A percentile compares a stretch with the other conserved stretches of the same genome.
Conservation (phyloP, 2,797 vertebrate species). For the Galaxias olidus region DNA sequence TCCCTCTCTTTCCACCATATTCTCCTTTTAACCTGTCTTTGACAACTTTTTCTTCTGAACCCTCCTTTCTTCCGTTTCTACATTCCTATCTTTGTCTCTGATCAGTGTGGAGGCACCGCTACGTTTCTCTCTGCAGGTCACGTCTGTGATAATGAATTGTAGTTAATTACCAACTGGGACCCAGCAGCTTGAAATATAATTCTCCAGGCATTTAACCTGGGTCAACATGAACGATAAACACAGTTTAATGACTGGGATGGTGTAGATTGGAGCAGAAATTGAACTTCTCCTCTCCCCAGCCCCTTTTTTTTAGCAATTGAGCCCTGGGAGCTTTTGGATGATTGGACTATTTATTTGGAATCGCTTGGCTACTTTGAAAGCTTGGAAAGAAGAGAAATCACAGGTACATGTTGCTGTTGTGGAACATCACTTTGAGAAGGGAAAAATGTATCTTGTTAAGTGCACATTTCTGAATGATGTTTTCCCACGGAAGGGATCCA, state of each 20-base stretch:
- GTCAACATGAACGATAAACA: conserved; percentile 74
- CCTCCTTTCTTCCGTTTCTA: conserved; percentile 30
- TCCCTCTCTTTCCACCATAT: neutral
- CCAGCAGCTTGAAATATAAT: conserved; percentile 70
- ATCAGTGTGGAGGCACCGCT: conserved; percentile 45
- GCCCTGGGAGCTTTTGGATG: conserved; percentile 29
- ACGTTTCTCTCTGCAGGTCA: conserved; percentile 56
- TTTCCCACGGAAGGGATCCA: too few relatives aligned
- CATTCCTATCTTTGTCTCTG: conserved; percentile 1
- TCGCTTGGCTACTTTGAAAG: neutral
- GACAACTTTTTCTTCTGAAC: conserved; percentile 8
- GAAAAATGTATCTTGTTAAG: too few relatives aligned
- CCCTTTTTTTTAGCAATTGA: conserved; percentile 2
- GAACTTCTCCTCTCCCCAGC: conserved; percentile 46
- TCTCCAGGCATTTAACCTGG: conserved; percentile 76
- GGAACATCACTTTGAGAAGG: too few relatives aligned
- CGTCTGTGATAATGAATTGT: conserved; percentile 78
- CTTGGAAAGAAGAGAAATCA: neutral
- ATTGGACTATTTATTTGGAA: conserved; percentile 36
- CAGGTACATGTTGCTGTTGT: too few relatives aligned
- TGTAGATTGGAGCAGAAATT: conserved; percentile 42
- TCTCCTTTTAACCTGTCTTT: neutral
- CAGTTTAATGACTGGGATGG: conserved; percentile 65
- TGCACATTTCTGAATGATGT: too few relatives aligned
- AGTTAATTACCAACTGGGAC: conserved; percentile 75